phyloP scores from a whole-genome alignment of 1,140 invertebrate genomes.

The Drosophila rhopaloa region DNA sequence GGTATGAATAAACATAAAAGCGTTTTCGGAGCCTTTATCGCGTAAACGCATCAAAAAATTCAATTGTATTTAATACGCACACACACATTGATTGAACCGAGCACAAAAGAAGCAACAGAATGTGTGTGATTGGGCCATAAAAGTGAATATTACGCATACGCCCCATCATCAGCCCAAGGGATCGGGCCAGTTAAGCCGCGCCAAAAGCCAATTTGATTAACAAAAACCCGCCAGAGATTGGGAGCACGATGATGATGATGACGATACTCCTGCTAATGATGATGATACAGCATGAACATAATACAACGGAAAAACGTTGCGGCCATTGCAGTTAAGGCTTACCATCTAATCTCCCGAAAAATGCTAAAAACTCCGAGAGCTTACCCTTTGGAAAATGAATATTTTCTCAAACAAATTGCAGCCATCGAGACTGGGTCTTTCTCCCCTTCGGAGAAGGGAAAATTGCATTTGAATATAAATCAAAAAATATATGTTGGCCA shows the following conservation, averaged over 20 bases:
- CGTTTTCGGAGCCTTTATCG: constrained; percentile 60
- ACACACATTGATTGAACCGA: constrained; percentile 44
- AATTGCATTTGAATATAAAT: constrained; percentile 66
- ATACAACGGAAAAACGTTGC: constrained; percentile 4
- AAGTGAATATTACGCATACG: constrained; percentile 69
- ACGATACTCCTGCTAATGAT: not conserved
- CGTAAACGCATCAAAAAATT: constrained; percentile 69
- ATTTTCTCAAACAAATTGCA: constrained; percentile 11
- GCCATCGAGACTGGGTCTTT: not conserved
- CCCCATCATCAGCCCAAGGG: constrained; percentile 30
- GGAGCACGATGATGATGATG: constrained; percentile 3
- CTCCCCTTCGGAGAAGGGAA: not conserved
- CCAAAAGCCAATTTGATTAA: constrained; percentile 64
- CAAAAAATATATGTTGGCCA: constrained; percentile 26
- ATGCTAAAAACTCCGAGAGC: constrained; percentile 5
- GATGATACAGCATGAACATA: constrained; percentile 1
- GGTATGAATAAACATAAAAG: constrained; percentile 80
- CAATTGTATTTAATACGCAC: constrained; percentile 71
- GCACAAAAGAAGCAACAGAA: constrained; percentile 60
- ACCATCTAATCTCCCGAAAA: constrained; percentile 12
- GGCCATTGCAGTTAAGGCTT: constrained; percentile 6
- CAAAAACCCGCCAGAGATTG: constrained; percentile 26
- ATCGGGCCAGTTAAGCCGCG: constrained; percentile 27
- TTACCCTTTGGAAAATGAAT: not conserved
- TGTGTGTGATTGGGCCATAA: constrained; percentile 52